Evolutionary conservation across 2,797 vertebrate genomes (phyloP).

Genomic region (Trematomus bernacchii): DNA sequence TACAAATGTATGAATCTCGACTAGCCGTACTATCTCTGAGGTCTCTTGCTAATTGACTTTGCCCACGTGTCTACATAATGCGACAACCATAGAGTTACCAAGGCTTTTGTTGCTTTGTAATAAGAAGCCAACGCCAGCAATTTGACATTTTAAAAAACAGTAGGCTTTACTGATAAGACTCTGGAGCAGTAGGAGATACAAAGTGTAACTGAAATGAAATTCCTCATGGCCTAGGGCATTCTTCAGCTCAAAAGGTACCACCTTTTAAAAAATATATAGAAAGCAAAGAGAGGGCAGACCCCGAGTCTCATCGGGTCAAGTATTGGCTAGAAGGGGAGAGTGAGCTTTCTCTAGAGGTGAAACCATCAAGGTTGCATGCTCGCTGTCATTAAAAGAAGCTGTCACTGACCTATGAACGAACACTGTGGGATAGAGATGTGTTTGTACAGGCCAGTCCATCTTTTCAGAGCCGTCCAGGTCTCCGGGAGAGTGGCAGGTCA

Average conservation of each 20-base stretch:
- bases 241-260: constrained; percentile 17
- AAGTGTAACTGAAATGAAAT: constrained; percentile 38
- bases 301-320: constrained; percentile 9
- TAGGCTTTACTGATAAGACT: constrained; percentile 48
- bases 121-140: constrained; percentile 27
- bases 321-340: not conserved
- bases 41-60: constrained; percentile 7
- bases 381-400: constrained; percentile 7
- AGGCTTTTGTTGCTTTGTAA: constrained; percentile 10
- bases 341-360: constrained; percentile 1
- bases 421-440: not conserved
- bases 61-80: constrained; percentile 18
- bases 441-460: not conserved
- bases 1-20: not conserved
- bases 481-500: constrained; percentile 61
- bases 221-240: not conserved
- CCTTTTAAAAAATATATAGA: constrained; percentile 26
- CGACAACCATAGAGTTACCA: constrained; percentile 9
- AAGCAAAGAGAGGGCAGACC: constrained; percentile 16
- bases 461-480: constrained; percentile 7
- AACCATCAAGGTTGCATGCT: constrained; percentile 5
- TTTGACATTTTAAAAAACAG: constrained; percentile 55
- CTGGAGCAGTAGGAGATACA: constrained; percentile 17
- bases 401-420: constrained; percentile 29
- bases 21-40: not conserved